Evolutionary conservation across 2,888 invertebrate species (phyloP).

Genomic region (Timandra comae): DNA sequence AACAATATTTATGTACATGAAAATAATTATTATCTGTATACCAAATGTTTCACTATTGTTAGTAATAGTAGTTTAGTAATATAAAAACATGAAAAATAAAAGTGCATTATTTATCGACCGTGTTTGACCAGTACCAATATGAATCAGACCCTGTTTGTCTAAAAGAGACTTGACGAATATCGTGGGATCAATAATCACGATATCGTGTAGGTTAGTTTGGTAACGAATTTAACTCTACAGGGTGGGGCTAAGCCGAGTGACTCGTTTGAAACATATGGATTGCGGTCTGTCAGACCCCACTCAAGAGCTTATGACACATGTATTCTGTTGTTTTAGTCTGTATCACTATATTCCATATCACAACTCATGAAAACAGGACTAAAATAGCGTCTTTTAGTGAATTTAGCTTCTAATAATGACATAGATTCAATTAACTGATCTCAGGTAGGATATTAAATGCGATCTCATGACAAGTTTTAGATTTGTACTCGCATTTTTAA

Average conservation of each 20-base stretch:
- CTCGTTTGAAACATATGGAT: slow-evolving; percentile 1
- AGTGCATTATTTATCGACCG: too few relatives aligned
- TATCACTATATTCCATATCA: slow-evolving; percentile 5
- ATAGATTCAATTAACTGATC: slow-evolving; percentile 38
- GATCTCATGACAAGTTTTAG: slow-evolving; percentile 1
- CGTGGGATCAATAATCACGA: too few relatives aligned
- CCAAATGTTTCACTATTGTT: too few relatives aligned
- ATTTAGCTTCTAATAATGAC: slow-evolving; percentile 17
- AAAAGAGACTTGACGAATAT: too few relatives aligned
- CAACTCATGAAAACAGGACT: slow-evolving; percentile 11
- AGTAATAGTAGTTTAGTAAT: too few relatives aligned
- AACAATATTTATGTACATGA: too few relatives aligned
- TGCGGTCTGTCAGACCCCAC: slow-evolving; percentile 7
- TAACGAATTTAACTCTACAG: slow-evolving; percentile 23
- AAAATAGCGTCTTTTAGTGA: slow-evolving; percentile 14
- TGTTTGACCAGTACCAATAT: too few relatives aligned
- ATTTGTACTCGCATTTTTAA: too few relatives aligned
- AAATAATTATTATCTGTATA: too few relatives aligned
- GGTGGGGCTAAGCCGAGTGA: slow-evolving; percentile 27
- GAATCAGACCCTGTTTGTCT: too few relatives aligned
- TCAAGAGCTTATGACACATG: slow-evolving; percentile 14
- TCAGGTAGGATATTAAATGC: slow-evolving; percentile 25
- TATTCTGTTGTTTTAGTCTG: slow-evolving; percentile 15
- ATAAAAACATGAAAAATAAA: too few relatives aligned
- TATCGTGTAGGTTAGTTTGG: slow-evolving; percentile 1